Evolutionary conservation across 2,888 invertebrate genomes (phyloP), one percentile per base, ranked within the genome.

Genomic region (Cheilosia impressa): DNA sequence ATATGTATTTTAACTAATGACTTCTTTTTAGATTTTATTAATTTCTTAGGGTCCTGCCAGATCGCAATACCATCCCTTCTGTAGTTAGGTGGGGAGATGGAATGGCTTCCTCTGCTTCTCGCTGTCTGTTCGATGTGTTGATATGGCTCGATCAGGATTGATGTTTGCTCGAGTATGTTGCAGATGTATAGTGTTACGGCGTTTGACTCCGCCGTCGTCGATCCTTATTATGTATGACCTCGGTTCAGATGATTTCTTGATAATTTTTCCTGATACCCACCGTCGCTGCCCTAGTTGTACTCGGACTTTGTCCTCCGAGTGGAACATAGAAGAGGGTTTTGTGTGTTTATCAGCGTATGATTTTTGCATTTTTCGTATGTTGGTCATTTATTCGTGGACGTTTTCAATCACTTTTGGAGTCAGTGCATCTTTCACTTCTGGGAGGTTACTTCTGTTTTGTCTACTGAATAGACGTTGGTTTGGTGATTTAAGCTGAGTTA

Each of bases 311-410:
- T 57, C 68, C 13, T 69, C 43, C 6, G 55, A 55, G 19, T 43
- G 53, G 22, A 66, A 66, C 27, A 17, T 0, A 43, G 66, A 43
- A 27, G 66, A 66, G 17, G 31, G 55, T 57, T 66, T 66, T 10
- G 38, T 68, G 3, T 53, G 57, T 72, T 41, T 58, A 52, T 73
- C 57, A 79, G 57, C 47, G 41, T 68, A 53, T 79, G 15, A 2
- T 19, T 19, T 19, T 19, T 19, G 19, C 1, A 47, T 83, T 83
- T 80, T 71, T 83, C 80, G 77, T 45, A 63, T 53, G 73, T 87
- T 55, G 50, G 31, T 73, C 1, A 83, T 80, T 22, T 82, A 66
- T 66, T 71, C 34, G 38, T 82, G 57, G 43, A 80, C 79, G 58
- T 79, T 55, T 45, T 58, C 19, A 65, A 76, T 57, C n/a, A 50